Evolutionary conservation across 1,140 invertebrate species (phyloP).

Genomic region (Frieseomelitta varia): DNA sequence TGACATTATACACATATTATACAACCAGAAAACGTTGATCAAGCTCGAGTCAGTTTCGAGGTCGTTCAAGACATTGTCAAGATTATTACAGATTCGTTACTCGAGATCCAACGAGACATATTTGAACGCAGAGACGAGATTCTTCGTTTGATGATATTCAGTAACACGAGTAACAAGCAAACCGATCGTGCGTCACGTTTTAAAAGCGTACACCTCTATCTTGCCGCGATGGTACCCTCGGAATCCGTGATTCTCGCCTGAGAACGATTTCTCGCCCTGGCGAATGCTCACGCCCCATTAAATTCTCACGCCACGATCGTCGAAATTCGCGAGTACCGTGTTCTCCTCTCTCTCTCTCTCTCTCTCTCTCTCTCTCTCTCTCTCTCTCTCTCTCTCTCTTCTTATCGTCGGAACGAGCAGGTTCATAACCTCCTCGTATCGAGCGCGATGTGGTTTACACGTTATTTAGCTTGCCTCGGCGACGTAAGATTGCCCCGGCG

Average conservation of each 20-base stretch:
- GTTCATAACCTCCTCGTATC: slow-evolving; percentile 65
- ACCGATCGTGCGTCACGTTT: not conserved
- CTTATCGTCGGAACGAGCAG: slow-evolving; percentile 55
- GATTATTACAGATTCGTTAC: too few relatives aligned
- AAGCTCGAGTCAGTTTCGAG: too few relatives aligned
- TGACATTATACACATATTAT: too few relatives aligned
- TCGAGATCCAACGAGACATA: too few relatives aligned
- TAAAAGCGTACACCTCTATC: not conserved
- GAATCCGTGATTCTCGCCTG: not conserved
- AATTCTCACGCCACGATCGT: slow-evolving; percentile 50
- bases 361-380: slow-evolving; percentile 4
- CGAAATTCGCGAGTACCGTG: slow-evolving; percentile 52
- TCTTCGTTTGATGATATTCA: too few relatives aligned
- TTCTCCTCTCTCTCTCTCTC: slow-evolving; percentile 26
- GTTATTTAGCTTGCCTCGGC: slow-evolving; percentile 65
- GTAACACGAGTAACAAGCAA: not conserved
- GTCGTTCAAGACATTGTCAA: too few relatives aligned
- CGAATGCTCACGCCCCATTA: slow-evolving; percentile 57
- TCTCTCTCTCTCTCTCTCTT: slow-evolving; percentile 34
- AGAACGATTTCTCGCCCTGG: slow-evolving; percentile 3
- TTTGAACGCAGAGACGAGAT: too few relatives aligned
- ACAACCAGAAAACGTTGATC: too few relatives aligned
- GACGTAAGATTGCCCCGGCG: slow-evolving; percentile 31
- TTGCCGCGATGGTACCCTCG: not conserved
- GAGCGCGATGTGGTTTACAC: slow-evolving; percentile 66